Conservation (phyloP, 2,888 invertebrate genomes). For the Antheraea assamensis region DNA sequence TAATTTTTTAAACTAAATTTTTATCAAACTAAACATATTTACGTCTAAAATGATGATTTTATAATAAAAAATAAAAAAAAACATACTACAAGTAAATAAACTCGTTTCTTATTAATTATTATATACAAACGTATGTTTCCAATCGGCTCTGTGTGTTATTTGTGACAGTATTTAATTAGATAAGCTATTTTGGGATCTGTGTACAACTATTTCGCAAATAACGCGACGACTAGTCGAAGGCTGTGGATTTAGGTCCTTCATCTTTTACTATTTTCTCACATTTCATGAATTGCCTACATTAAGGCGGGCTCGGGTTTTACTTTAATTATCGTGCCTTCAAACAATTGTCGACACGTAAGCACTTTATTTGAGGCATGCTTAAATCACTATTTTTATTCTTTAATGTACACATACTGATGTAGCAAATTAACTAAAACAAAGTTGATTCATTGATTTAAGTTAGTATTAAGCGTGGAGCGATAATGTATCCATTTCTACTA, state of each 20-base stretch:
- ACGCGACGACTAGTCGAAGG: neutral
- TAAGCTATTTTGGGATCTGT: neutral
- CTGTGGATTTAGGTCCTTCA: neutral
- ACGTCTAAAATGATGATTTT: slow-evolving; percentile 12
- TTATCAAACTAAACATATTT: slow-evolving; percentile 20
- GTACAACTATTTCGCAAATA: neutral
- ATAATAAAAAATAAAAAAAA: neutral
- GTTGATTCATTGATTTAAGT: no score
- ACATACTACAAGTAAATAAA: neutral
- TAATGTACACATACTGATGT: no score
- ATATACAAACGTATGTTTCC: no score
- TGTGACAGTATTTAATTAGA: no score
- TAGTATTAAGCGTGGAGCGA: no score
- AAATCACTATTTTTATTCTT: no score
- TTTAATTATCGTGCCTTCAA: no score
- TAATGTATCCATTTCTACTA: no score
- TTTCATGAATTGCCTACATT: neutral
- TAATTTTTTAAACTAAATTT: slow-evolving; percentile 15
- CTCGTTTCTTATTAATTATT: neutral
- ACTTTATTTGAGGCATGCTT: no score
- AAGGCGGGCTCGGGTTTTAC: neutral
- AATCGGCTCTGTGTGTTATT: no score
- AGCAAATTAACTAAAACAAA: no score
- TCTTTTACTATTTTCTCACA: neutral
- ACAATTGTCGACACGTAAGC: no score